Evolutionary conservation across 37 sponge, comb jelly and placozoan species (phyloP), one percentile per base, ranked within the genome.

Genomic region (Spongilla lacustris): DNA sequence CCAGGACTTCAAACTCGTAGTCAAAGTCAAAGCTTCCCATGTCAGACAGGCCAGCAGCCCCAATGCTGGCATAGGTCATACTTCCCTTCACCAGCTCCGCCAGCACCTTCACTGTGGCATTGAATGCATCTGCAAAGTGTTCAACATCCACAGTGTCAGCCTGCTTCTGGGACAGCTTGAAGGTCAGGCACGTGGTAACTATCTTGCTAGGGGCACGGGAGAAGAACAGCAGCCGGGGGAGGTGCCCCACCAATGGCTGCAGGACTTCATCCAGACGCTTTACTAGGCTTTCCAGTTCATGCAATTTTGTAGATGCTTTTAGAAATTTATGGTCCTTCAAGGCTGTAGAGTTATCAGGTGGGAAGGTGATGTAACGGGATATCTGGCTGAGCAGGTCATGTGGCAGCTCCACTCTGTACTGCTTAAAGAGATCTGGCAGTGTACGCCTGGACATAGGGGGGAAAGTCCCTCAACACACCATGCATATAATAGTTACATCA

Each of bases 1-100:
- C 66, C 19, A 91, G 35, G 32, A 91, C 71, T 66, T 32, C 33
- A 72, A 91, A 91, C 80, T 91, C 91, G 4, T 50, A n/a, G 34
- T 91, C 91, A 28, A 86, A 83, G 36, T 91, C 91, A 33, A 91
- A 69, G 11, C 36, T 33, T 24, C 68, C 67, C 50, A 91, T 78
- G 31, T 34, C 67, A 11, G 86, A 83, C 26, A 69, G 50, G 31
- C 83, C 87, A 36, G 68, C 84, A 33, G 86, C 83, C 2, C 68
- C 77, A n/a, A 91, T 85, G 21, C 86, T 86, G 0, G 29, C 82
- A 77, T 93, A 89, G 29, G 78, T 68, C 33, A 90, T 90, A 48
- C 46, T 83, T 6, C 93, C 93, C 41, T 67, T 34, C 13, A 93
- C 66, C 36, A 93, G 69, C 11, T 71, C 78, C 31, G 73, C 32